Base-by-base conservation (phyloP, 2,888 invertebrate species). In the Ypsolopha scabrella region DNA sequence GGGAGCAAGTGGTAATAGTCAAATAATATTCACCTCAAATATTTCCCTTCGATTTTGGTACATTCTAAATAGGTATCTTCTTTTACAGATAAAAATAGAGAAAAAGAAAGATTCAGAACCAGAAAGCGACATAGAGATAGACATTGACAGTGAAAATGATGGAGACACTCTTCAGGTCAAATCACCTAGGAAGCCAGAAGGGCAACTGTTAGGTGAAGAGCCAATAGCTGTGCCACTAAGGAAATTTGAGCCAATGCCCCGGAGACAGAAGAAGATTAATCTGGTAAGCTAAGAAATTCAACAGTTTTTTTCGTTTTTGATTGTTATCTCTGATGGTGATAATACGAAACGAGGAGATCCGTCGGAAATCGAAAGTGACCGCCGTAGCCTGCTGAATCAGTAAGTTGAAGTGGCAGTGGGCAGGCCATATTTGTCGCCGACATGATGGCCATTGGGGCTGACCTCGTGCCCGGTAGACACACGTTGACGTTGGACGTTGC, bases 121-220 rank as follows among this genome's bases (percentile, higher is more conserved):
- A 51, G 87, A 88, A 11, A 87, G 86, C 65, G 90, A 90, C 58
- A 79, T 89, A 57, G 90, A 90, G 53, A 76, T 90, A 56, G 90
- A 90, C 54, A 72, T 90, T 57, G 90, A 89, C 62, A 88, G 88
- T 60, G 87, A 86, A 48, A 76, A 70, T 55, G 87, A n/a, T 11
- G 37, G 6, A 37, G 7, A 9, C 11, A 38, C 7, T 48, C n/a
- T 2, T 2, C 2, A n/a, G 7, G 33, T 24, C 2, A 55, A 54
- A 14, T 53, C 55, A 9, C 52, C 57, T 4, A 34, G 33, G 0
- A 33, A 50, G 11, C 38, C 45, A 35, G 14, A 8, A 13, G 37
- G 9, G 24, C 38, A 11, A 38, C 38, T n/a, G 6, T 48, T 52
- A 6, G 41, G 46, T 10, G 57, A 47, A 1, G 65, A 64, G 0